Evolutionary conservation across 2,797 vertebrate species (phyloP).

Genomic region (Muscicapa comitata): DNA sequence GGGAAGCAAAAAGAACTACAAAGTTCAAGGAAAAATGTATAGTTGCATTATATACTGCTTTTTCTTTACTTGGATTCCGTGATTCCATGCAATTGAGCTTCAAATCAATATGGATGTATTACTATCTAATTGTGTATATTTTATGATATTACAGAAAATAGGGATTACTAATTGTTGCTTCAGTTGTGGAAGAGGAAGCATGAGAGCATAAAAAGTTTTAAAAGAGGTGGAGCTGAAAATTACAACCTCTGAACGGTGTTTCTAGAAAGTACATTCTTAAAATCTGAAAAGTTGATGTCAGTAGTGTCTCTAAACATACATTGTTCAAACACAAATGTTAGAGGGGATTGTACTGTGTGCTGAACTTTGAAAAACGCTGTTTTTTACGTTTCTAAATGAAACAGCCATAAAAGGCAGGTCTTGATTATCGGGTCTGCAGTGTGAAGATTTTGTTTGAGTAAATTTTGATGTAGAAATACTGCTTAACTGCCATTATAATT

Average conservation of each 20-base stretch:
- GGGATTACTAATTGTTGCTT: background rate
- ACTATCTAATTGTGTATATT: background rate
- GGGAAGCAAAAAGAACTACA: background rate
- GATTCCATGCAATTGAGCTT: background rate
- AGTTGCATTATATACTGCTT: background rate
- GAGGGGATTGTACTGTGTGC: background rate
- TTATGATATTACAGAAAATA: background rate
- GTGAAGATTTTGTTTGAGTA: background rate
- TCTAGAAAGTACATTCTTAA: background rate
- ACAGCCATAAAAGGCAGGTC: background rate
- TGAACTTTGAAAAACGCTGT: background rate
- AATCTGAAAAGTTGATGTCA: background rate
- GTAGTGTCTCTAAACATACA: background rate
- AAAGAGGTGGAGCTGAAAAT: background rate
- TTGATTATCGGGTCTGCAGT: fast-evolving
- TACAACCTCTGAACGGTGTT: background rate
- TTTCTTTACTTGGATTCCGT: background rate
- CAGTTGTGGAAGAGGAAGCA: background rate
- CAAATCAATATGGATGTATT: background rate
- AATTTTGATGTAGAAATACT: background rate
- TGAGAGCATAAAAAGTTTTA: background rate
- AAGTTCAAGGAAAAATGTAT: background rate
- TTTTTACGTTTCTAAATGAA: background rate
- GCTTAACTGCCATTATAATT: background rate
- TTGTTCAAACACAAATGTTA: background rate